phyloP scores from a whole-genome alignment of 1,140 invertebrate genomes.

The Sogatella furcifera region DNA sequence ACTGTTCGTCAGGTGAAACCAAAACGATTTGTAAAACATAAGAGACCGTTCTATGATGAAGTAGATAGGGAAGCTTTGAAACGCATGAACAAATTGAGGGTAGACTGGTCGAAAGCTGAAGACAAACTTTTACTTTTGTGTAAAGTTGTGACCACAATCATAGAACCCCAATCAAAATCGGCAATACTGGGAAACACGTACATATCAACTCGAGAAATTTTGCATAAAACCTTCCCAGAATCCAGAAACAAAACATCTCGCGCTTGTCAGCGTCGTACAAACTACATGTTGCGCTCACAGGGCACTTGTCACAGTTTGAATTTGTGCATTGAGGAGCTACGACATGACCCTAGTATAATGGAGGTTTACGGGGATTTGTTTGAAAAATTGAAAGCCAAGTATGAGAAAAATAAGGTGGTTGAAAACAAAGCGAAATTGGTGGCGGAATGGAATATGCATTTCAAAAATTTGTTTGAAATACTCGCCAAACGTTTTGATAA shows the following conservation, averaged over 20 bases:
- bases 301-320: slow-evolving; percentile 42
- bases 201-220: slow-evolving; percentile 45
- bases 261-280: slow-evolving; percentile 52
- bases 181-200: slow-evolving; percentile 36
- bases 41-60: slow-evolving; percentile 46
- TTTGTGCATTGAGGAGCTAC: slow-evolving; percentile 47
- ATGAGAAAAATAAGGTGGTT: no score
- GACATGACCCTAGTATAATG: slow-evolving; percentile 41
- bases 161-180: slow-evolving; percentile 41
- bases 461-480: not conserved
- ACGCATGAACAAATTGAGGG: slow-evolving; percentile 46
- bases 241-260: slow-evolving; percentile 55
- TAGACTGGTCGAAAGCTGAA: slow-evolving; percentile 48
- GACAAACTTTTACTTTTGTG: slow-evolving; percentile 55
- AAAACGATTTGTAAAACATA: slow-evolving; percentile 1
- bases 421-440: slow-evolving; percentile 17
- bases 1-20: slow-evolving; percentile 13
- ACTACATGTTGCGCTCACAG: slow-evolving; percentile 49
- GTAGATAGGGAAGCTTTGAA: slow-evolving; percentile 53
- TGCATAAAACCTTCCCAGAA: slow-evolving; percentile 38
- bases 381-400: slow-evolving; percentile 25
- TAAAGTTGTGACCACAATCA: slow-evolving; percentile 50
- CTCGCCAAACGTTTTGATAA: no score
- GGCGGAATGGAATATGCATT: not conserved
- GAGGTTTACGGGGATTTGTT: slow-evolving; percentile 29